Base-by-base conservation (phyloP, 2,797 vertebrate genomes). In the Apogon talboti region DNA sequence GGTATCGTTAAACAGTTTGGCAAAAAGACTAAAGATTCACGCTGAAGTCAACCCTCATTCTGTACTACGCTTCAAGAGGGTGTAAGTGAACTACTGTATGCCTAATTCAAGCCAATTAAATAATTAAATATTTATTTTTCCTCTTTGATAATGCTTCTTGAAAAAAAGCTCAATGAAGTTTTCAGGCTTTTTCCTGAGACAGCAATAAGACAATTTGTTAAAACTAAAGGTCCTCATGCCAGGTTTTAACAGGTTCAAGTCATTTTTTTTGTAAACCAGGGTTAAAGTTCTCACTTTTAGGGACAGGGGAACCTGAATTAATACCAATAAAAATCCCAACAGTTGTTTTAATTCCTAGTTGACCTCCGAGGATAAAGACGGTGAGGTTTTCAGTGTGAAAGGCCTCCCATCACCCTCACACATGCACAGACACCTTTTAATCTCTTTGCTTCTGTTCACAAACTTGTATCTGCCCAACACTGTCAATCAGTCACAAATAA, bases 401-500 rank as follows among this genome's bases (percentile, higher is more conserved):
- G 38, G 43, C 37, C 11, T 28, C 2, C 30, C 46, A 19, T 12
- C 41, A 42, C 30, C 7, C 30, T 33, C 30, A 33, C 7, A 33
- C 30, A 8, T 33, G 30, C 42, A 49, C 35, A 54, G 28, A 61
- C 44, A 10, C 12, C 35, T 33, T 24, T 66, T 60, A 60, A 41
- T 67, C 18, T 77, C 16, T 67, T 68, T 72, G 46, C 54, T 67
- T 80, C 57, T 79, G 64, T 63, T 76, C 48, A 60, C 38, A 38
- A 72, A 52, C 30, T 60, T 74, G 55, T 70, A 47, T 70, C 50
- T 71, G 64, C 82, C 50, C 42, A 78, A 69, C 61, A 66, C 49
- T 74, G 60, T 84, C 68, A 78, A 72, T 72, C 49, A 48, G 48
- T 78, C 71, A 57, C 61, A 49, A 92, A 92, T 90, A 90, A 90